phyloP scores from a whole-genome alignment of 2,113 vertebrate species.

The Callipepla californica region DNA sequence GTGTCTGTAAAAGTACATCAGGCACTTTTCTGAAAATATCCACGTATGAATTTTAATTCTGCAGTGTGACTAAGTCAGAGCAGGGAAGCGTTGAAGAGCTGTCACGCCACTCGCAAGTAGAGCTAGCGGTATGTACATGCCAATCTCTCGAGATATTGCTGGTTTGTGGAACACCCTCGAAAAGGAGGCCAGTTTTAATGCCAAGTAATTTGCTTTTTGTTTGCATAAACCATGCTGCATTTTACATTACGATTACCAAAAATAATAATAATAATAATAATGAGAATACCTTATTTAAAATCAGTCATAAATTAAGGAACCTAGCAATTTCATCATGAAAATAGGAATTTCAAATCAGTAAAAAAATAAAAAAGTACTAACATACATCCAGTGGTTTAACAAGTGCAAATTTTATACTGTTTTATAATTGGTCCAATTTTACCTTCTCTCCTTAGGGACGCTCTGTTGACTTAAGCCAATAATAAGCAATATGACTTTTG shows the following conservation, averaged over 20 bases:
- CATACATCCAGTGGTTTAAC: constrained; percentile 81
- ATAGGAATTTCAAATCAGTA: constrained; percentile 77
- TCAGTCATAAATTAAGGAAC: constrained; percentile 90
- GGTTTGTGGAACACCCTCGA: constrained; percentile 64
- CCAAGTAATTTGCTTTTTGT: constrained; percentile 76
- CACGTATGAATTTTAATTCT: constrained; percentile 70
- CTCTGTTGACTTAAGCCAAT: constrained; percentile 77
- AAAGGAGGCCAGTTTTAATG: constrained; percentile 71
- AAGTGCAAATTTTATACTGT: constrained; percentile 85
- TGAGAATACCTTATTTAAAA: constrained; percentile 77
- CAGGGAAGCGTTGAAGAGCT: constrained; percentile 57
- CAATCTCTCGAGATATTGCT: constrained; percentile 63
- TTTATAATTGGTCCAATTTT: constrained; percentile 87
- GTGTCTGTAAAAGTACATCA: constrained; percentile 84
- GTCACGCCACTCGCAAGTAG: constrained; percentile 54
- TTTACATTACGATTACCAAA: constrained; percentile 83
- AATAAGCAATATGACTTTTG: constrained; percentile 78
- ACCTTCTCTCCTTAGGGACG: constrained; percentile 74
- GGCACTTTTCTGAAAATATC: constrained; percentile 86
- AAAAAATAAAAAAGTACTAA: constrained; percentile 74
- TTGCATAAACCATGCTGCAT: constrained; percentile 83
- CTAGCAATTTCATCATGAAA: constrained; percentile 86
- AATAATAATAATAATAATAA: constrained; percentile 61
- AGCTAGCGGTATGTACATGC: constrained; percentile 69
- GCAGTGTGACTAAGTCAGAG: constrained; percentile 68